These are phyloP conservation scores for Eretmocerus hayati DNA, from an alignment of 2,888 invertebrate species.

Conservation along the genomic window DNA sequence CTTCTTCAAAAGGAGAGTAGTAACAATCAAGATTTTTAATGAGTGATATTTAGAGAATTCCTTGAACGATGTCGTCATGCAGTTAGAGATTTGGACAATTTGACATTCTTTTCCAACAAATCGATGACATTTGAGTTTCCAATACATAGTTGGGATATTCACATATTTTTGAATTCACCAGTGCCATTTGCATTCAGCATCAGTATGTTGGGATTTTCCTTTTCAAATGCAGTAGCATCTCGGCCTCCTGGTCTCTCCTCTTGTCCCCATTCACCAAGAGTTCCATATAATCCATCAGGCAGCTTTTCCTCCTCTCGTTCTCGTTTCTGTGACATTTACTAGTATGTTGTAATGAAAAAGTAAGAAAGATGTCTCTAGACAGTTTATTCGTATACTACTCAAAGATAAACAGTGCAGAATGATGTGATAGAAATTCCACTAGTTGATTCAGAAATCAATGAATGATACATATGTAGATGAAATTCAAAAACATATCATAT, in stretches of 20 bases:
- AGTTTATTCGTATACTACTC: too few species aligned
- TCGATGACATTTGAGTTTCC: background rate
- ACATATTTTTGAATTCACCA: constrained; percentile 72
- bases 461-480: too few species aligned
- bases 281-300: constrained; percentile 66
- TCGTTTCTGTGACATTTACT: constrained; percentile 58
- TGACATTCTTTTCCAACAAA: background rate
- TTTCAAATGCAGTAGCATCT: constrained; percentile 70
- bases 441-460: too few species aligned
- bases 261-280: constrained; percentile 67
- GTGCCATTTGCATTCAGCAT: constrained; percentile 60
- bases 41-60: too few species aligned
- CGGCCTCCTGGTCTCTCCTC: constrained; percentile 58
- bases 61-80: too few species aligned
- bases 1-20: too few species aligned
- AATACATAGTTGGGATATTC: constrained; percentile 26
- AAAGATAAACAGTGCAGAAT: too few species aligned
- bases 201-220: constrained; percentile 71
- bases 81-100: background rate
- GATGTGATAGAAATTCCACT: too few species aligned
- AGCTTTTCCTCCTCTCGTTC: constrained; percentile 60
- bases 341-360: constrained; percentile 18
- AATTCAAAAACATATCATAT: too few species aligned
- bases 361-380: background rate
- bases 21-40: too few species aligned